Evolutionary conservation across 2,113 vertebrate species (phyloP).

Genomic region (Elachura formosa): DNA sequence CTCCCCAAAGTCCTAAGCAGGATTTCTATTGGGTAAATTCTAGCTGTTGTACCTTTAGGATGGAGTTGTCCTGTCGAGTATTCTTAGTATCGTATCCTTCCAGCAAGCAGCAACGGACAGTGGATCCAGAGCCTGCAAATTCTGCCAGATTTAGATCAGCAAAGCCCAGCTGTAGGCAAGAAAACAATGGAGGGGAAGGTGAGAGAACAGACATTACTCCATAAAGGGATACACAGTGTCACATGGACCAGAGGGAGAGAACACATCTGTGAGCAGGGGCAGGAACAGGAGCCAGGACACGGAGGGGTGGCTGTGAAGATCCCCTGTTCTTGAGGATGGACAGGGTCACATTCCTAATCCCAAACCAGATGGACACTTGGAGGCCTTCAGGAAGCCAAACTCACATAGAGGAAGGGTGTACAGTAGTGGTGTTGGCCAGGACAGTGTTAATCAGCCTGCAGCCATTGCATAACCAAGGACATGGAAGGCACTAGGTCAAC

Average conservation of each 20-base stretch:
- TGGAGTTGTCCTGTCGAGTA: conserved; percentile 97
- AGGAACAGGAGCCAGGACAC: background rate
- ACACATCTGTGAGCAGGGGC: background rate
- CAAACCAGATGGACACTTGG: background rate
- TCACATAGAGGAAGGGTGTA: background rate
- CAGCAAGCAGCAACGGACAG: conserved; percentile 92
- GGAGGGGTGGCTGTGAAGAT: background rate
- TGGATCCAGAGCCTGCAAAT: conserved; percentile 95
- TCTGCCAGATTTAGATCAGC: conserved; percentile 97
- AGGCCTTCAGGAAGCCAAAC: background rate
- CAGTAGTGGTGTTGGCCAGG: background rate
- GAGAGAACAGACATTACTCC: background rate
- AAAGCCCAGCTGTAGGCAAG: conserved; percentile 86
- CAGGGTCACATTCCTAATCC: background rate
- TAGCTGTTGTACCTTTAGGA: conserved; percentile 82
- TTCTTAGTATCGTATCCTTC: conserved; percentile 99
- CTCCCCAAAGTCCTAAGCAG: background rate
- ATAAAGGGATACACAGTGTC: background rate
- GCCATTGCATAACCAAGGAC: conserved; percentile 69
- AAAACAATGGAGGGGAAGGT: background rate
- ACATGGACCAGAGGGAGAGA: background rate
- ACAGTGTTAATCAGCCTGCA: conserved; percentile 43
- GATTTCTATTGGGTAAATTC: background rate
- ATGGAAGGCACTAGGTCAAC: conserved; percentile 52
- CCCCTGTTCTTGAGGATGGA: background rate